phyloP scores from a whole-genome alignment of 2,797 vertebrate species.

The Sus cebifrons region DNA sequence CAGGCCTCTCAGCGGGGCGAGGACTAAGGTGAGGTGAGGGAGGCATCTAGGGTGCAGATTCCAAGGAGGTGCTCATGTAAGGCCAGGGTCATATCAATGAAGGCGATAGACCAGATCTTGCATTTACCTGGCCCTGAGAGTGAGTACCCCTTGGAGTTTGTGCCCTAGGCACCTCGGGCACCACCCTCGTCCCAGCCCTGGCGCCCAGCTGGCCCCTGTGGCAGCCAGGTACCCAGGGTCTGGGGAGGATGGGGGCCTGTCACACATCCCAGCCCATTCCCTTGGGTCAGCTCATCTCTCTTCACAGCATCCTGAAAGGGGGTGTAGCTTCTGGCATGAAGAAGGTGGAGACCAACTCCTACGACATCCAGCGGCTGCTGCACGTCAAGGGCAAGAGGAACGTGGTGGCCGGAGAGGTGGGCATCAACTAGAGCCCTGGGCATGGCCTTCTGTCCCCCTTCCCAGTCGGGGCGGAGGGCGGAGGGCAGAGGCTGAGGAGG shows the following conservation, averaged over 20 bases:
- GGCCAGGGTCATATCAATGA: not conserved
- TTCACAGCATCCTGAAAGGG: conserved; percentile 90
- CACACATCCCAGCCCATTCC: not conserved
- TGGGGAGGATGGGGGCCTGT: not conserved
- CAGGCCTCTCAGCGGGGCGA: not conserved
- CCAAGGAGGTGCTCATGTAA: not conserved
- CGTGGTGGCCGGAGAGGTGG: conserved; percentile 93
- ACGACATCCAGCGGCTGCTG: conserved; percentile 91
- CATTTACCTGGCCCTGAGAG: not conserved
- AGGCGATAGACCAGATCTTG: not conserved
- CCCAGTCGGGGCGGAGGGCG: not conserved
- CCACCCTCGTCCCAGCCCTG: not conserved
- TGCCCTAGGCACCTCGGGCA: not conserved
- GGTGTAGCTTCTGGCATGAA: conserved; percentile 94
- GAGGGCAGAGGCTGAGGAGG: not conserved
- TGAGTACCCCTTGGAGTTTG: not conserved
- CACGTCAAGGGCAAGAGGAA: conserved; percentile 95
- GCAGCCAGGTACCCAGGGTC: conserved; percentile 19
- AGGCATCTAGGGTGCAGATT: not conserved
- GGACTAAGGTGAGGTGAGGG: not conserved
- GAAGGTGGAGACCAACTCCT: conserved; percentile 93
- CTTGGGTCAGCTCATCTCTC: not conserved
- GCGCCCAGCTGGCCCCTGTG: not conserved
- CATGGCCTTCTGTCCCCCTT: not conserved
- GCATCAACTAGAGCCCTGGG: not conserved